phyloP scores from a whole-genome alignment of 2,888 invertebrate species.

The Pecten maximus region DNA sequence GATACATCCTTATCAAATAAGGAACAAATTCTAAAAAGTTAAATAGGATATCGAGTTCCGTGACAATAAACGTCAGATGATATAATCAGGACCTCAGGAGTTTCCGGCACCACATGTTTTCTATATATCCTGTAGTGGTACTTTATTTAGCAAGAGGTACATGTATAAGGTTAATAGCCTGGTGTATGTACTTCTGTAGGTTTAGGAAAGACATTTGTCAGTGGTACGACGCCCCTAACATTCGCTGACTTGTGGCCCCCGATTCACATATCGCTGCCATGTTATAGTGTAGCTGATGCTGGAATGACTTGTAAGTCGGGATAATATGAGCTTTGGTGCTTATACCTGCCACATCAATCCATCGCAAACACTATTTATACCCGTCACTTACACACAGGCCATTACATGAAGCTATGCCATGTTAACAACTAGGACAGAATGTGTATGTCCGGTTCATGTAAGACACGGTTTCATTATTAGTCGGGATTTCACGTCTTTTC shows the following conservation, averaged over 20 bases:
- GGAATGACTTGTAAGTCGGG: constrained; percentile 1
- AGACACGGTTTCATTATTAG: no score
- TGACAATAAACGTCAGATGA: no score
- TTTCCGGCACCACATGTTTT: no score
- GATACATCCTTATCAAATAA: no score
- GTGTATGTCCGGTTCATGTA: no score
- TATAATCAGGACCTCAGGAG: no score
- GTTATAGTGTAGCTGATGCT: background rate
- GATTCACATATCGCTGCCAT: background rate
- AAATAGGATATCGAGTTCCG: no score
- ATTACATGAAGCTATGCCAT: background rate
- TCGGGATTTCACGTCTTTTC: background rate
- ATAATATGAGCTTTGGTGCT: background rate
- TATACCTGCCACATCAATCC: background rate
- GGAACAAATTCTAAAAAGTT: no score
- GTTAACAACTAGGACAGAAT: background rate
- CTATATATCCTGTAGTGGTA: no score
- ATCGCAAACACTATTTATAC: background rate
- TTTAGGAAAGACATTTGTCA: background rate
- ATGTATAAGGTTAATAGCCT: no score
- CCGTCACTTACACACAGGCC: background rate
- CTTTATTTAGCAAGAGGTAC: no score
- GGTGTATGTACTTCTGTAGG: background rate
- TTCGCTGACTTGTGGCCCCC: background rate
- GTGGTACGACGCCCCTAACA: background rate